phyloP scores from a whole-genome alignment of 2,797 vertebrate species.

The Coranthus polyacanthus region DNA sequence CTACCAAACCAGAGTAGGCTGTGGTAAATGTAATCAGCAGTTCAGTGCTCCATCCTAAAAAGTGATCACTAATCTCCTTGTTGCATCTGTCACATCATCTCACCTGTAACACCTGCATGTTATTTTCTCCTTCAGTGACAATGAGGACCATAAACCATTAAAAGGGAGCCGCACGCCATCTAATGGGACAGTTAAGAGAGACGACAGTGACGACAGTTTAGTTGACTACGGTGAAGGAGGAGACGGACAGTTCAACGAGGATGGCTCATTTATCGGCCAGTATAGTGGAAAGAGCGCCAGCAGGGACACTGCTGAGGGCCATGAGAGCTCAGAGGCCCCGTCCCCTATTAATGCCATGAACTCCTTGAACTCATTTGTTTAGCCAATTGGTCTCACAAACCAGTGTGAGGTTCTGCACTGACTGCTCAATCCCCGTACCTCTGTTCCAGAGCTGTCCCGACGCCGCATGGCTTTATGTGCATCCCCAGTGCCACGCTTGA shows the following conservation, averaged over 20 bases:
- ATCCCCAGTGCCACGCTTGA: slow-evolving; percentile 33
- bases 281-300: slow-evolving; percentile 95
- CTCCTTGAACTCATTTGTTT: slow-evolving; percentile 99
- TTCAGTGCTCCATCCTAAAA: slow-evolving; percentile 79
- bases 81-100: slow-evolving; percentile 78
- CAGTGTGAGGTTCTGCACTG: slow-evolving; percentile 44
- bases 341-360: slow-evolving; percentile 98
- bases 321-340: slow-evolving; percentile 96
- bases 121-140: slow-evolving; percentile 91
- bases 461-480: slow-evolving; percentile 69
- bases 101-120: slow-evolving; percentile 87
- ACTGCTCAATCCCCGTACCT: slow-evolving; percentile 43
- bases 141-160: slow-evolving; percentile 97
- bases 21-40: slow-evolving; percentile 20
- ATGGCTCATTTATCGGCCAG: slow-evolving; percentile 99
- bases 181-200: slow-evolving; percentile 97
- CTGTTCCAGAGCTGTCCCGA: slow-evolving; percentile 46
- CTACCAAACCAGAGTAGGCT: slow-evolving; percentile 12
- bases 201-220: slow-evolving; percentile 98
- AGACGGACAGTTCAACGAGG: slow-evolving; percentile 98
- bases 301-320: slow-evolving; percentile 92
- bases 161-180: slow-evolving; percentile 97
- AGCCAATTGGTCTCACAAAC: slow-evolving; percentile 57
- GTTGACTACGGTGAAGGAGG: slow-evolving; percentile 99
- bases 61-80: slow-evolving; percentile 72